A percentile compares a stretch with the other conserved stretches of the same genome.
Evolutionary conservation across 2,888 invertebrate species (phyloP).

Genomic region (Ophonus ardosiacus): DNA sequence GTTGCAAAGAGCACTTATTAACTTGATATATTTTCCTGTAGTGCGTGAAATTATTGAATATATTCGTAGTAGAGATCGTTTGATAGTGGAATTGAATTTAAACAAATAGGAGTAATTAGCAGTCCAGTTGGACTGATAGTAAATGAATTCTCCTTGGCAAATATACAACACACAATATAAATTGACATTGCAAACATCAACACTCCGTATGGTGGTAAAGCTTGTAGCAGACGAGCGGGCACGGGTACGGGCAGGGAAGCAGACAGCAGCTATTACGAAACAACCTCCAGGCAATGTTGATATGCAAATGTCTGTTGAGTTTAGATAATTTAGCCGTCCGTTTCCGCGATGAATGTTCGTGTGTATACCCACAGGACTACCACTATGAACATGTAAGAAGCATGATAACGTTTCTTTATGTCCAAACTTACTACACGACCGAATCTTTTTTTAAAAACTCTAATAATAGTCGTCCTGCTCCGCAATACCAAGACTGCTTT

Average conservation of each 20-base stretch:
- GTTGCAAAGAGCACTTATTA: too few species aligned
- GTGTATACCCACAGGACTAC: slow-evolving; percentile 48
- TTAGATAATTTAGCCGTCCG: slow-evolving; percentile 69
- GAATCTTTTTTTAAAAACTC: not conserved
- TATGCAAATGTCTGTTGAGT: slow-evolving; percentile 70
- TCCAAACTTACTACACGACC: not conserved
- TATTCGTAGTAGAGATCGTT: not conserved
- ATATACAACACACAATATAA: slow-evolving; percentile 39
- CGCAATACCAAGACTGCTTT: not conserved
- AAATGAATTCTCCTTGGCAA: slow-evolving; percentile 41
- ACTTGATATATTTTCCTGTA: too few species aligned
- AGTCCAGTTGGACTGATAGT: slow-evolving; percentile 9
- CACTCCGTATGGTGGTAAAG: slow-evolving; percentile 26
- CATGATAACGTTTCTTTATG: not conserved
- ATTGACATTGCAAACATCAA: slow-evolving; percentile 53
- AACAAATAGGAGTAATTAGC: not conserved
- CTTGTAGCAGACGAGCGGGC: slow-evolving; percentile 37
- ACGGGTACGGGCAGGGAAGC: not conserved
- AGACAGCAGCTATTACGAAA: slow-evolving; percentile 65
- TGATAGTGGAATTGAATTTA: not conserved
- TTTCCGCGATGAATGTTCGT: slow-evolving; percentile 65
- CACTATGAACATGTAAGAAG: slow-evolving; percentile 10
- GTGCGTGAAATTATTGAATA: too few species aligned
- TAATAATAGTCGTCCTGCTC: not conserved
- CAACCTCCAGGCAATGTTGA: slow-evolving; percentile 68